Evolutionary conservation across 2,113 vertebrate genomes (phyloP), one percentile per base, ranked within the genome.

Genomic region (Anas platyrhynchos): DNA sequence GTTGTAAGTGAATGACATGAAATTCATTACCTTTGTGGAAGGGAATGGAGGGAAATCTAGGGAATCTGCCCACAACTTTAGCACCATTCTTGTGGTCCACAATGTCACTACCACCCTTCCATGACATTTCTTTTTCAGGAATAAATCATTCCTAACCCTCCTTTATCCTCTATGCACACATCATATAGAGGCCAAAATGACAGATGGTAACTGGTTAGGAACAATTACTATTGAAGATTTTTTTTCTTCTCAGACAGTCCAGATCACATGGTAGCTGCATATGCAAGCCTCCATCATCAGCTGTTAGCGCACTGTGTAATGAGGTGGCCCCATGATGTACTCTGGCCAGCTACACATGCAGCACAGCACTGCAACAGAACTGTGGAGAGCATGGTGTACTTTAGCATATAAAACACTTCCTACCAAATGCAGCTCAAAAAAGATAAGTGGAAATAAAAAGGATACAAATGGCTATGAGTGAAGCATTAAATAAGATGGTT

Each of bases 391-490:
- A 29, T 11, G 23, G 71, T 31, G 13, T 52, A 14, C 16, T 29
- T 65, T 16, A 34, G 27, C 21, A 36, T 7, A 29, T 26, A 55
- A 89, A 91, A 73, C 23, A 27, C 38, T 43, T 54, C 27, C 67
- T 63, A 83, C 13, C 9, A 89, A 87, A 82, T 5, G 15, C 66
- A 83, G 54, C 44, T 84, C 48, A 29, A 41, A 83, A 54, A 55
- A 77, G 16, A 31, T 34, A n/a, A 79, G 80, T 22, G 0, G 4
- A 75, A 86, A 52, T 8, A 3, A 50, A 71, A 88, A 81, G 9
- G 18, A 13, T 63, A 15, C 31, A 63, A 83, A 59, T 0, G 0
- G 43, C 34, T 65, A 41, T 0, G 27, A 77, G 36, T 9, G n/a
- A 88, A 66, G 48, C 54, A 58, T 58, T 80, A 48, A 77, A 83